Percentiles rank a stretch among this genome's conserved stretches.
These are phyloP conservation scores for Threskiornis aethiopicus DNA, from an alignment of 2,797 vertebrate genomes.

Conservation along the genomic window DNA sequence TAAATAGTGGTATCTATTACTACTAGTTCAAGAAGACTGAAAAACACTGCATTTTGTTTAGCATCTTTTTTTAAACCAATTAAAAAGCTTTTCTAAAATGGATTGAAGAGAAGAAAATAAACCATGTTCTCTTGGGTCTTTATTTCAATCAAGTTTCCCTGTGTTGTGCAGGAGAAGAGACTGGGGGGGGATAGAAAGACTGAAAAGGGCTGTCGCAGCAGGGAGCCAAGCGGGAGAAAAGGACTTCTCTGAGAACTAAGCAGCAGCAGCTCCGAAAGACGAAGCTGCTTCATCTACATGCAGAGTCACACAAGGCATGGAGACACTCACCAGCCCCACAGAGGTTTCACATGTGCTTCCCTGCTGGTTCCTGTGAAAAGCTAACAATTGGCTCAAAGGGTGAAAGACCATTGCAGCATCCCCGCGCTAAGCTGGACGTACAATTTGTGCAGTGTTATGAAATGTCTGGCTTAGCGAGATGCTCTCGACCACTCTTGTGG, in stretches of 20 bases:
- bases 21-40: constrained; percentile 44
- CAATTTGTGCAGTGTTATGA: constrained; percentile 61
- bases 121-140: constrained; percentile 74
- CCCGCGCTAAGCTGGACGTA: constrained; percentile 49
- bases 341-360: constrained; percentile 78
- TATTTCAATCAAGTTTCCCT: constrained; percentile 75
- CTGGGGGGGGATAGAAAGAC: constrained; percentile 71
- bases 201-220: constrained; percentile 92
- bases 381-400: constrained; percentile 69
- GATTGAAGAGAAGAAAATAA: constrained; percentile 77
- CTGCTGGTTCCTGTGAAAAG: constrained; percentile 78
- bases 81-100: constrained; percentile 76
- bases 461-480: constrained; percentile 43
- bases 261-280: constrained; percentile 83
- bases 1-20: constrained; percentile 62
- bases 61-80: constrained; percentile 74
- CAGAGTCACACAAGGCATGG: constrained; percentile 89
- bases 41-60: constrained; percentile 70
- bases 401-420: constrained; percentile 61
- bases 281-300: constrained; percentile 96
- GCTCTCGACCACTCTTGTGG: neutral
- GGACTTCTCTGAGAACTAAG: constrained; percentile 89
- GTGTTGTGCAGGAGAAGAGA: constrained; percentile 75
- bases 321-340: constrained; percentile 71
- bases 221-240: constrained; percentile 89